Conservation (phyloP, 2,113 vertebrate genomes). For the Dasypus novemcinctus region DNA sequence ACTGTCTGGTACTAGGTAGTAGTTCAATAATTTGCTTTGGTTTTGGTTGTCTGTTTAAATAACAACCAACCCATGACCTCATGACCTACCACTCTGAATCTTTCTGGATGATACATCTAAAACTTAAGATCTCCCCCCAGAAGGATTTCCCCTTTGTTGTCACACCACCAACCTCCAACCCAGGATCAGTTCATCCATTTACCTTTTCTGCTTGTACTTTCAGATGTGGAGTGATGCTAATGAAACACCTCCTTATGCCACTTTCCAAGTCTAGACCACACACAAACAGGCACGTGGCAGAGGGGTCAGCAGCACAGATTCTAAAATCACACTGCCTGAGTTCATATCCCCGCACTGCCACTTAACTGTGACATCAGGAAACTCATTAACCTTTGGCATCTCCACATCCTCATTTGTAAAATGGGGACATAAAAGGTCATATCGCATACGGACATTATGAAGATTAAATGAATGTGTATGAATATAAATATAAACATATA, state of each 20-base stretch:
- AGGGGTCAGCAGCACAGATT: not conserved
- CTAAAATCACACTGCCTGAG: rapidly evolving
- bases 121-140: not conserved
- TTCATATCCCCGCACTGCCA: too few relatives aligned
- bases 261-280: not conserved
- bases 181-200: not conserved
- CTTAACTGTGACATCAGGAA: not conserved
- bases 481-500: too few relatives aligned
- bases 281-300: not conserved
- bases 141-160: not conserved
- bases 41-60: not conserved
- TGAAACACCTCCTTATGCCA: not conserved
- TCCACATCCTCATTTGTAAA: not conserved
- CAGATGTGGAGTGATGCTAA: not conserved
- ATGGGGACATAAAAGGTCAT: not conserved
- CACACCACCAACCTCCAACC: not conserved
- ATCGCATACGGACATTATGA: rapidly evolving
- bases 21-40: not conserved
- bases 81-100: not conserved
- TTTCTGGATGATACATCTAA: not conserved
- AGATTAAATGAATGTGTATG: too few relatives aligned
- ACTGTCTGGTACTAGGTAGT: not conserved
- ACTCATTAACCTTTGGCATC: not conserved
- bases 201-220: not conserved
- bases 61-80: not conserved